Conservation (phyloP, 2,113 vertebrate species). For the Microcebus murinus region DNA sequence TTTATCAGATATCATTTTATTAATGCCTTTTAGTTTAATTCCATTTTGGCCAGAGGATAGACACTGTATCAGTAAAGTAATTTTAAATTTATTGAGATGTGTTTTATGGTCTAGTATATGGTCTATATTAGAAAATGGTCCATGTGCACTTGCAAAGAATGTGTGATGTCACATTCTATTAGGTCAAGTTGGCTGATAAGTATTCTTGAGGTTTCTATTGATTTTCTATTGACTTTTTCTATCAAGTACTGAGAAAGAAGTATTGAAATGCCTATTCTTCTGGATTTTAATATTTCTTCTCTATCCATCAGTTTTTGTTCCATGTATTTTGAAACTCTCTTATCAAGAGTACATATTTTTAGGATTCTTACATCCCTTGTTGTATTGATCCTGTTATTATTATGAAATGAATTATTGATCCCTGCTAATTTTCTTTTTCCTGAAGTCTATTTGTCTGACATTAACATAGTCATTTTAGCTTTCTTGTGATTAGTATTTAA, state of each 20-base stretch:
- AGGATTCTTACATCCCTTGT: not conserved
- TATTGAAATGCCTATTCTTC: not conserved
- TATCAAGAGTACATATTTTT: not conserved
- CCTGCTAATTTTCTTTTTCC: not conserved
- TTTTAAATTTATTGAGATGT: not conserved
- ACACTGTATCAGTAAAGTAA: not conserved
- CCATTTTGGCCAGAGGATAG: not conserved
- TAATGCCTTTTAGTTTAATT: not conserved
- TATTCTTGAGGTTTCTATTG: not conserved
- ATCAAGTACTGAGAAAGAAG: not conserved
- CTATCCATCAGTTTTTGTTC: not conserved
- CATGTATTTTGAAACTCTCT: not conserved
- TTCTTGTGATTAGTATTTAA: not conserved
- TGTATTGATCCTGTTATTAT: not conserved
- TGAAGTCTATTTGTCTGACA: slow-evolving; percentile 27
- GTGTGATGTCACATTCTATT: not conserved
- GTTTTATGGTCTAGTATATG: not conserved
- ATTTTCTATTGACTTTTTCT: not conserved
- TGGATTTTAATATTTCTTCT: not conserved
- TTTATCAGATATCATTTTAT: not conserved
- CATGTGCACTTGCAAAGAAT: not conserved
- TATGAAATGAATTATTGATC: not conserved
- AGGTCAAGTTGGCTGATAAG: not conserved
- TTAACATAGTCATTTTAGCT: not conserved
- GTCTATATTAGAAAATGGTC: not conserved